Evolutionary conservation across 1,140 invertebrate species (phyloP).

Genomic region (Orchestia grillus): DNA sequence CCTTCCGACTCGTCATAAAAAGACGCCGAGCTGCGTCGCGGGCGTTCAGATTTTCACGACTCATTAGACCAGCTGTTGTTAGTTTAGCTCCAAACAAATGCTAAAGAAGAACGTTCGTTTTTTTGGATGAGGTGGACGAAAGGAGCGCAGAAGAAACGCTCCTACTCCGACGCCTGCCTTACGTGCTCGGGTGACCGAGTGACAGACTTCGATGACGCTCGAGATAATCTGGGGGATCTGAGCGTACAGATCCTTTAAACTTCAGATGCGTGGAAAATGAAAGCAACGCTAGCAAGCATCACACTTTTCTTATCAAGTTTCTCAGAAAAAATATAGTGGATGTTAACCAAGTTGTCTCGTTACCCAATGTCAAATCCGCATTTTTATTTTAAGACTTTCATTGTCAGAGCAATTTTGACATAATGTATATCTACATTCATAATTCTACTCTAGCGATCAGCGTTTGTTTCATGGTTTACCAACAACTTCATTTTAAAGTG

Average conservation of each 20-base stretch:
- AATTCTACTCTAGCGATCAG: too few species aligned
- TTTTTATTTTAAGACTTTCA: neutral
- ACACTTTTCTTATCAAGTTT: neutral
- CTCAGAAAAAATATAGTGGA: neutral
- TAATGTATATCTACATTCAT: too few species aligned
- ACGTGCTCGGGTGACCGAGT: neutral
- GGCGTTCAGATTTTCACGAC: slow-evolving; percentile 9
- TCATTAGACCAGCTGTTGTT: slow-evolving; percentile 50
- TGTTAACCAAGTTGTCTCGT: neutral
- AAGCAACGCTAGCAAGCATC: neutral
- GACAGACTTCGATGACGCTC: slow-evolving; percentile 45
- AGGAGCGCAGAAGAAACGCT: neutral
- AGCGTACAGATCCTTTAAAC: neutral
- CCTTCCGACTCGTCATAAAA: neutral
- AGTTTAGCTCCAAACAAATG: slow-evolving; percentile 50
- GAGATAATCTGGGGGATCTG: neutral
- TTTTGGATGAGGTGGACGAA: neutral
- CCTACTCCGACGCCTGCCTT: neutral
- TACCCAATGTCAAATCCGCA: neutral
- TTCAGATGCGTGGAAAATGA: neutral
- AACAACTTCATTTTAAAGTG: too few species aligned
- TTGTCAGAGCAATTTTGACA: too few species aligned
- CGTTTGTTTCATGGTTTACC: too few species aligned
- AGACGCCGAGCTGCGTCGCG: neutral
- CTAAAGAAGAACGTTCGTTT: slow-evolving; percentile 33